A percentile compares a stretch with the other conserved stretches of the same genome.
phyloP scores from a whole-genome alignment of 1,140 invertebrate species.

The Ceratina calcarata region DNA sequence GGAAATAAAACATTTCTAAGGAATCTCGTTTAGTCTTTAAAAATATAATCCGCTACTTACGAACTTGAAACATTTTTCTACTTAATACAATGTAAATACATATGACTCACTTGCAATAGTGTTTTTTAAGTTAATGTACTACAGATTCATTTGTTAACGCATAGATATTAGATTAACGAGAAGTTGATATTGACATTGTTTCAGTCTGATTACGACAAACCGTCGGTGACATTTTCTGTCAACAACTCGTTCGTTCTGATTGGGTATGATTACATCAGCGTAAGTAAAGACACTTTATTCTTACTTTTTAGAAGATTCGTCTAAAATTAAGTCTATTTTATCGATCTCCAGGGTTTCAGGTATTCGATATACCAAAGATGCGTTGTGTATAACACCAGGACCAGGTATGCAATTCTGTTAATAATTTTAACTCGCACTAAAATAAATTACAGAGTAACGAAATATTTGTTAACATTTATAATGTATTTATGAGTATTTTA shows the following conservation, averaged over 20 bases:
- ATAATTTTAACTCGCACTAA: conserved; percentile 16
- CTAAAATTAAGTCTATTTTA: not conserved
- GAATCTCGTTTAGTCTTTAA: too few species aligned
- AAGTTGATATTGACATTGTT: not conserved
- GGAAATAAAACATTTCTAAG: not conserved
- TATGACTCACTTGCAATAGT: too few species aligned
- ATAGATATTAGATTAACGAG: too few species aligned
- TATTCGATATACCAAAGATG: conserved; percentile 83
- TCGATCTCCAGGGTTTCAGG: conserved; percentile 82
- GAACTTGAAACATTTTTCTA: too few species aligned
- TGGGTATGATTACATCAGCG: conserved; percentile 47
- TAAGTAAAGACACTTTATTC: conserved; percentile 33
- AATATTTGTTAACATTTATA: too few species aligned
- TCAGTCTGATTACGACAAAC: conserved; percentile 18
- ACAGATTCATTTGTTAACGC: too few species aligned
- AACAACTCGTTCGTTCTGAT: conserved; percentile 51
- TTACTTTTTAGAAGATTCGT: not conserved
- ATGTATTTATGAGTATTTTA: too few species aligned
- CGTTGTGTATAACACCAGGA: conserved; percentile 81
- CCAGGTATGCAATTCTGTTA: conserved; percentile 73
- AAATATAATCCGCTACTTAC: too few species aligned
- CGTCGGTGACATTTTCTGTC: conserved; percentile 9
- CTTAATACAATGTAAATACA: too few species aligned
- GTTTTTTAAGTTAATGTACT: too few species aligned
- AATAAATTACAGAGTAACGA: not conserved